Evolutionary conservation across 2,888 invertebrate species (phyloP).

Genomic region (Piscicola geometra): DNA sequence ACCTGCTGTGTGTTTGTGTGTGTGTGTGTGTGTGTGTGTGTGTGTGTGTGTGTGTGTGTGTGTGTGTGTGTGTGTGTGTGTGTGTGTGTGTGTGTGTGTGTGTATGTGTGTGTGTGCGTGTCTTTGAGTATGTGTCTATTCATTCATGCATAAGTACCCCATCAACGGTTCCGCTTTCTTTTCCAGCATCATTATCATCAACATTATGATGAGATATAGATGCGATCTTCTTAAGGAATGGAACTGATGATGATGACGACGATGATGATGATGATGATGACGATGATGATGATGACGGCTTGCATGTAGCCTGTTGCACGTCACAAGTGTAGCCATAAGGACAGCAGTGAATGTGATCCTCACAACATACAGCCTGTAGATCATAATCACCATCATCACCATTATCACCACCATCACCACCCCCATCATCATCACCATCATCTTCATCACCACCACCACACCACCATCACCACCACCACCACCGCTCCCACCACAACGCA

Average conservation of each 20-base stretch:
- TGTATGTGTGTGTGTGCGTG: no score
- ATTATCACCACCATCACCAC: neutral
- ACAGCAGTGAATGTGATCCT: slow-evolving; percentile 50
- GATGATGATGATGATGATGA: no score
- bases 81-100: no score
- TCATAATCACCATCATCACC: neutral
- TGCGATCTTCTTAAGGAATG: neutral
- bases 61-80: no score
- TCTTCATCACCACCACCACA: no score
- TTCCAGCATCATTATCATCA: neutral
- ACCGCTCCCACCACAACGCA: neutral
- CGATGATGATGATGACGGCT: neutral
- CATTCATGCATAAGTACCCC: no score
- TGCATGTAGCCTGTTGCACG: neutral
- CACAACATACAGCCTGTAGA: slow-evolving; percentile 43
- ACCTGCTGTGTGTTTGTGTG: neutral
- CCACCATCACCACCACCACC: no score
- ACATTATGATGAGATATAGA: neutral
- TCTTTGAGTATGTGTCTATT: no score
- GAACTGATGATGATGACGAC: neutral
- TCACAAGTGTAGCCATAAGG: slow-evolving; percentile 46
- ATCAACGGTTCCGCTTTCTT: no score
- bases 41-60: no score
- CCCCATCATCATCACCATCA: no score
- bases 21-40: no score